These are phyloP conservation scores for Rhyacichthys aspro DNA, from an alignment of 2,797 vertebrate species.

Conservation along the genomic window DNA sequence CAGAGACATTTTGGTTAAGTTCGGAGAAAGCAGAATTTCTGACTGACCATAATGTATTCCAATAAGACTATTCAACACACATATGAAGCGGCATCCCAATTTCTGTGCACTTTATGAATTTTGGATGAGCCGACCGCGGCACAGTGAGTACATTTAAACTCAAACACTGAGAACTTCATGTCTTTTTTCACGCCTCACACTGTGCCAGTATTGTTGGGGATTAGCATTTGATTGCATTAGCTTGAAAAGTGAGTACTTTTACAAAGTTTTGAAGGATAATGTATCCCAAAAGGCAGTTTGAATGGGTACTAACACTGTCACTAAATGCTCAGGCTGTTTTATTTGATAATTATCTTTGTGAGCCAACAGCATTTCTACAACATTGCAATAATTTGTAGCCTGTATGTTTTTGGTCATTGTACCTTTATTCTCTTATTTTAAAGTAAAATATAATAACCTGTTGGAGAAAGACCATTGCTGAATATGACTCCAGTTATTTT, in stretches of 20 bases:
- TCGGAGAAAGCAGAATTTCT: too few species aligned
- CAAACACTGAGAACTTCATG: constrained; percentile 14
- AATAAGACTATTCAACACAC: background rate
- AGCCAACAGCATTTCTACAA: too few species aligned
- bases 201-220: background rate
- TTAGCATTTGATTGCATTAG: constrained; percentile 21
- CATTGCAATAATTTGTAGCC: too few species aligned
- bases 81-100: background rate
- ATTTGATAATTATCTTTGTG: too few species aligned
- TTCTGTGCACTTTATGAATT: background rate
- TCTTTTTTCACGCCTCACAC: background rate
- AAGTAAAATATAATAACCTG: too few species aligned
- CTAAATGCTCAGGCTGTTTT: too few species aligned
- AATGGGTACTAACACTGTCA: background rate
- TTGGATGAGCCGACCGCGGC: constrained; percentile 22
- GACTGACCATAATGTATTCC: background rate
- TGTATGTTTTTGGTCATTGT: too few species aligned
- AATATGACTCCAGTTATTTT: too few species aligned
- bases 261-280: constrained; percentile 6
- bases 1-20: too few species aligned
- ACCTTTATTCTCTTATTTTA: too few species aligned
- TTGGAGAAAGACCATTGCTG: too few species aligned
- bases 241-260: constrained; percentile 17
- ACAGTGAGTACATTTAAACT: constrained; percentile 17
- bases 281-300: background rate